phyloP scores from a whole-genome alignment of 2,797 vertebrate genomes.

The Premnoplex brunnescens region DNA sequence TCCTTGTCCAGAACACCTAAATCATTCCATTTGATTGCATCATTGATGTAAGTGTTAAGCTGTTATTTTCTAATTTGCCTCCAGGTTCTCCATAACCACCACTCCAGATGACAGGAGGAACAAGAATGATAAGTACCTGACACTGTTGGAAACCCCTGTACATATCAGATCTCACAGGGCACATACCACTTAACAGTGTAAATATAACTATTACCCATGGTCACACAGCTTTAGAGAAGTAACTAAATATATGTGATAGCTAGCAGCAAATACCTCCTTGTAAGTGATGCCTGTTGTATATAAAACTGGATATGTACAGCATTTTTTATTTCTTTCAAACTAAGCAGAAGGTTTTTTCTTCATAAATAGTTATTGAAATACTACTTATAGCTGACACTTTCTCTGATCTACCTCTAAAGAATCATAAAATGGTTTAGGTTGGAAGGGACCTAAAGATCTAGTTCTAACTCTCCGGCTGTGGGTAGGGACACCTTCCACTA shows the following conservation, averaged over 20 bases:
- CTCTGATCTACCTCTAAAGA: not conserved
- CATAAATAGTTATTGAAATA: not conserved
- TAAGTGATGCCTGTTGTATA: not conserved
- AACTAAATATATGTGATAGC: not conserved
- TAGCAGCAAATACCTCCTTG: not conserved
- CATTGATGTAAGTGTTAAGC: not conserved
- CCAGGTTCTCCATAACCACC: not conserved
- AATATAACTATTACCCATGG: not conserved
- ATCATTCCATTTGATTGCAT: not conserved
- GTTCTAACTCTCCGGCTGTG: not conserved
- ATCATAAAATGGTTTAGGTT: not conserved
- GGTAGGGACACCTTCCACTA: not conserved
- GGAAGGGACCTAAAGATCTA: not conserved
- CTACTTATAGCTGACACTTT: not conserved
- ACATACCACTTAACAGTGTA: not conserved
- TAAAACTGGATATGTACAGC: not conserved
- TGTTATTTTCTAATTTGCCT: conserved; percentile 28
- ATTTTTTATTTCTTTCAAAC: not conserved
- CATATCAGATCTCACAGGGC: not conserved
- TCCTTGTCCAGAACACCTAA: not conserved
- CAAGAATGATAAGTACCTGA: conserved; percentile 4
- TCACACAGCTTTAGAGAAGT: not conserved
- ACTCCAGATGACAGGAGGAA: not conserved
- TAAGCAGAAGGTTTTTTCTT: not conserved
- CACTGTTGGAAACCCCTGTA: not conserved